A percentile compares a stretch with the other conserved stretches of the same genome.
Evolutionary conservation across 2,888 invertebrate species (phyloP).

Genomic region (Tenodera sinensis): DNA sequence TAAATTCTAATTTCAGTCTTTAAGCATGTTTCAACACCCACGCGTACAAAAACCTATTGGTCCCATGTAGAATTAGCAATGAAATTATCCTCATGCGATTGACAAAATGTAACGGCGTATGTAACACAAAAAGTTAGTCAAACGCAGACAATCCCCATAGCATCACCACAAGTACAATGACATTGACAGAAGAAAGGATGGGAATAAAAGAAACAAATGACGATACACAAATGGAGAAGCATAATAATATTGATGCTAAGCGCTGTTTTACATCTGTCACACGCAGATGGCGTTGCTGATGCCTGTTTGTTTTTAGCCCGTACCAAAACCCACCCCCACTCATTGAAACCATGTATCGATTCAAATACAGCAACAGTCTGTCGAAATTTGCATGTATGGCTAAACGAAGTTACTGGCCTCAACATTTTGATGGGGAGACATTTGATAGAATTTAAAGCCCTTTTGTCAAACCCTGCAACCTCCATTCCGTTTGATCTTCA

Average conservation of each 20-base stretch:
- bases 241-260: not conserved
- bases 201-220: not conserved
- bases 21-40: no score
- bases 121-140: no score
- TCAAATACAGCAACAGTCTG: not conserved
- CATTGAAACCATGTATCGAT: not conserved
- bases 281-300: not conserved
- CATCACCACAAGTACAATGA: no score
- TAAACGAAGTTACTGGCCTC: not conserved
- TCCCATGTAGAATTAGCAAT: no score
- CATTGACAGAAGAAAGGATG: not conserved
- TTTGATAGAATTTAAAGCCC: not conserved
- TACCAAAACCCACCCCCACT: not conserved
- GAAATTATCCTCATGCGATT: no score
- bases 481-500: no score
- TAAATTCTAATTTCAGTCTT: no score
- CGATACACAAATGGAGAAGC: not conserved
- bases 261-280: not conserved
- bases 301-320: not conserved
- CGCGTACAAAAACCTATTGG: no score
- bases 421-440: not conserved
- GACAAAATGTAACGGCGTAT: no score
- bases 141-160: no score
- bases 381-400: not conserved
- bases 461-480: no score